phyloP scores from a whole-genome alignment of 1,140 invertebrate species.

The Orius insidiosus region DNA sequence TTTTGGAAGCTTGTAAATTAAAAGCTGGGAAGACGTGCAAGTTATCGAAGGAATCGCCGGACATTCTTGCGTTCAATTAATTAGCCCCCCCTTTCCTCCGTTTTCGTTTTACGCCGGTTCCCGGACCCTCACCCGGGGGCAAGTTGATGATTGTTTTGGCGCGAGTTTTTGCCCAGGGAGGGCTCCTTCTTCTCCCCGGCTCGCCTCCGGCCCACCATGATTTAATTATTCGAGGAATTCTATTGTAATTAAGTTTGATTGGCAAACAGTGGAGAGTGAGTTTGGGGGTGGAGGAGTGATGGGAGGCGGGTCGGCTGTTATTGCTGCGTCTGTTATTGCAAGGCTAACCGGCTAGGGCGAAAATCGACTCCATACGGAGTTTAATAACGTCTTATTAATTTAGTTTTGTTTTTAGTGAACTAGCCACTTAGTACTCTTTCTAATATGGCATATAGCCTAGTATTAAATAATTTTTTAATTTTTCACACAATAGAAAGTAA shows the following conservation, averaged over 20 bases:
- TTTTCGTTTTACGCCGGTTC: not conserved
- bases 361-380: too few relatives aligned
- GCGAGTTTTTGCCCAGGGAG: slow-evolving; percentile 7
- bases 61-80: slow-evolving; percentile 12
- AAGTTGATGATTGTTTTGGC: slow-evolving; percentile 10
- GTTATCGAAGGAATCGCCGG: not conserved
- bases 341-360: too few relatives aligned
- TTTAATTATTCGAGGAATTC: slow-evolving; percentile 11
- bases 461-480: too few relatives aligned
- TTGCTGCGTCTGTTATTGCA: too few relatives aligned
- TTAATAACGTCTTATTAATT: too few relatives aligned
- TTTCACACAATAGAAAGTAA: too few relatives aligned
- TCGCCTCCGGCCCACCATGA: slow-evolving; percentile 1
- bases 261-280: slow-evolving; percentile 5
- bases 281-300: too few relatives aligned
- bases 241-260: slow-evolving; percentile 12
- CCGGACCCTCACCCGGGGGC: not conserved
- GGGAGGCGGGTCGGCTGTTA: too few relatives aligned
- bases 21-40: slow-evolving; percentile 1
- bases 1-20: too few relatives aligned
- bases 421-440: too few relatives aligned
- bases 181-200: not conserved
- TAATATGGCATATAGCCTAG: too few relatives aligned
- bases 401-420: too few relatives aligned
- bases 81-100: slow-evolving; percentile 1